Evolutionary conservation across 1,140 invertebrate species (phyloP), one percentile per base, ranked within the genome.

Genomic region (Ridgeia piscesae): DNA sequence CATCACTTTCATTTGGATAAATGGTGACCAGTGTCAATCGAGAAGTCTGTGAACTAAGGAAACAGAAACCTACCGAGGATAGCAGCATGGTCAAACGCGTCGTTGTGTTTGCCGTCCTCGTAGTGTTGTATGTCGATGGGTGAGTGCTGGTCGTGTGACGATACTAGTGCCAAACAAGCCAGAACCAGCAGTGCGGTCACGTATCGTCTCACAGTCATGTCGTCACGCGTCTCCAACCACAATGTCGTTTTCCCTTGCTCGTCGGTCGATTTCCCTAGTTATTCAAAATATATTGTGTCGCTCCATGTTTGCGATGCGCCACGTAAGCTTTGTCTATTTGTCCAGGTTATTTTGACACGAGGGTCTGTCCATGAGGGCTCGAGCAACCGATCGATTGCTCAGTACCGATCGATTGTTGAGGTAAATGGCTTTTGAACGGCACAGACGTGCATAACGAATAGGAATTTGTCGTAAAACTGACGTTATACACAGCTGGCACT

Each of bases 71-170:
- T 91, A 98, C 98, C 98, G 94, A 98, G 96, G 93, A 99, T 98
- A 91, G 98, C 98, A 97, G 99, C 98, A 96, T 99, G 98, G 96
- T 99, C 98, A 96, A 99, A 99, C 95, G 98, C 98, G 34, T 97
- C 97, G 95, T 98, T 97, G 95, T 99, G 98, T 93, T 97, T 97
- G 91, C 97, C 97, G 93, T 95, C 94, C 91, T 91, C 91, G 35
- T 91, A 93, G 91, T 93, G 92, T 6, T 91, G 50, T 33, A 91
- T 42, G 21, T 77, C 34, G 33, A 90, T 90, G 11, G 89, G 89
- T 34, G 14, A 2, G 31, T 90, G 89, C 33, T 34, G 89, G 17
- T 35, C 35, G 21, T 90, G 89, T 34, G 89, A 77, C 58, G 58
- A 21, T 21, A 31, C 58, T 77, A 21, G 4, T 1, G 58, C 17